These are phyloP conservation scores for Laspeyria flexula DNA, from an alignment of 2,888 invertebrate species.

Conservation along the genomic window DNA sequence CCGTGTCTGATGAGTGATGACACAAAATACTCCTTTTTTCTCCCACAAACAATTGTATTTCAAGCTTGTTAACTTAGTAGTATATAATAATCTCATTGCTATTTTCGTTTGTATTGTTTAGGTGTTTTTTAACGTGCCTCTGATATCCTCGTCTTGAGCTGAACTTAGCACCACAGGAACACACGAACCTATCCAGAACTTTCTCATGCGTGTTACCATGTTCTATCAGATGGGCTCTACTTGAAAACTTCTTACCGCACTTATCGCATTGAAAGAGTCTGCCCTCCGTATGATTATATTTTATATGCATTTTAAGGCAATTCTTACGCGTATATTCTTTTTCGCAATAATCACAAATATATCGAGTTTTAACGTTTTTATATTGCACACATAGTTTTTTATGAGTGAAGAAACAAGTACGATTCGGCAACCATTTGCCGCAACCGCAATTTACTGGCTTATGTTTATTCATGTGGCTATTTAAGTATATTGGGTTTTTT, in stretches of 20 bases:
- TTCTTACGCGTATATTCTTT: constrained; percentile 47
- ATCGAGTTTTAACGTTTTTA: constrained; percentile 20
- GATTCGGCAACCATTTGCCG: constrained; percentile 48
- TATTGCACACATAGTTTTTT: constrained; percentile 32
- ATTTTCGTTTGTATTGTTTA: not conserved
- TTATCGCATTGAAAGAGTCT: constrained; percentile 51
- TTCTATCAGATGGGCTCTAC: constrained; percentile 49
- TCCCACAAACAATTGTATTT: too few species aligned
- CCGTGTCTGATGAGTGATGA: too few species aligned
- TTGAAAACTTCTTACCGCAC: constrained; percentile 59
- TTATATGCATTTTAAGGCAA: constrained; percentile 50
- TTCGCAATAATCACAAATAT: constrained; percentile 60
- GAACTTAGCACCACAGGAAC: constrained; percentile 53
- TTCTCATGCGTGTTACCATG: constrained; percentile 58
- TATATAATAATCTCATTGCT: too few species aligned
- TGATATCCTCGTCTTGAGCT: constrained; percentile 57
- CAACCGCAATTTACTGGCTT: constrained; percentile 51
- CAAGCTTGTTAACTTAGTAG: too few species aligned
- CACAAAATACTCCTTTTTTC: too few species aligned
- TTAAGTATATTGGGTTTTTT: constrained; percentile 29
- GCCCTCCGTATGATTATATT: constrained; percentile 41
- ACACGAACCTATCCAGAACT: constrained; percentile 53
- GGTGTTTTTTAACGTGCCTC: constrained; percentile 51
- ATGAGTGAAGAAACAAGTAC: constrained; percentile 53
- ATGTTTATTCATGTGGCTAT: constrained; percentile 51